Conservation (phyloP, 2,888 invertebrate species). For the Bibio marci region DNA sequence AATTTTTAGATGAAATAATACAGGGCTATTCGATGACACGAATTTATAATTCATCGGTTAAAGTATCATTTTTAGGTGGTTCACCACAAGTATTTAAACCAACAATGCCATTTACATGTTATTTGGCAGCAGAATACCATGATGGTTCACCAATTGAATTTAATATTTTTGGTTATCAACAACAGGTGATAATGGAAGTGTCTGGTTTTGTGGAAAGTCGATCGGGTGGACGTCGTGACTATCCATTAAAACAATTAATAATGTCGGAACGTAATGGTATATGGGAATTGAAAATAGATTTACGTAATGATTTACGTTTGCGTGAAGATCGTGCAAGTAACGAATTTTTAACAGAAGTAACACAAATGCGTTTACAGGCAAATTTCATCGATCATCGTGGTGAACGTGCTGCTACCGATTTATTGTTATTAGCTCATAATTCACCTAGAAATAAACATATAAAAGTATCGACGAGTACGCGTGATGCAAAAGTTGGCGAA, state of each 20-base stretch:
- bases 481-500: slow-evolving; percentile 72
- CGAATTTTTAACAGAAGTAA: slow-evolving; percentile 46
- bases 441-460: slow-evolving; percentile 71
- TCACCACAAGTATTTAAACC: slow-evolving; percentile 91
- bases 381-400: slow-evolving; percentile 50
- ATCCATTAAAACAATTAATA: slow-evolving; percentile 41
- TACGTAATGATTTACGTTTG: slow-evolving; percentile 39
- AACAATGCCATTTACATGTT: slow-evolving; percentile 74
- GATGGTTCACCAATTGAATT: slow-evolving; percentile 67
- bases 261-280: slow-evolving; percentile 56
- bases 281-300: slow-evolving; percentile 69
- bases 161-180: slow-evolving; percentile 33
- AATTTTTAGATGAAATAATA: slow-evolving; percentile 62
- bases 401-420: slow-evolving; percentile 45
- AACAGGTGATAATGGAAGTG: slow-evolving; percentile 48
- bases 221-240: slow-evolving; percentile 43
- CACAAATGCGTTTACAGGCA: slow-evolving; percentile 49
- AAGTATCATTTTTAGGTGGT: slow-evolving; percentile 72
- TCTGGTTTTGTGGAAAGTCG: slow-evolving; percentile 41
- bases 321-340: slow-evolving; percentile 39
- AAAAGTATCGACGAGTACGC: slow-evolving; percentile 71
- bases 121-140: slow-evolving; percentile 78
- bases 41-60: slow-evolving; percentile 73
- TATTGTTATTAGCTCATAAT: slow-evolving; percentile 58
- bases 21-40: slow-evolving; percentile 76